Evolutionary conservation across 1,140 invertebrate species (phyloP), one percentile per base, ranked within the genome.

Genomic region (Brachionus plicatilis): DNA sequence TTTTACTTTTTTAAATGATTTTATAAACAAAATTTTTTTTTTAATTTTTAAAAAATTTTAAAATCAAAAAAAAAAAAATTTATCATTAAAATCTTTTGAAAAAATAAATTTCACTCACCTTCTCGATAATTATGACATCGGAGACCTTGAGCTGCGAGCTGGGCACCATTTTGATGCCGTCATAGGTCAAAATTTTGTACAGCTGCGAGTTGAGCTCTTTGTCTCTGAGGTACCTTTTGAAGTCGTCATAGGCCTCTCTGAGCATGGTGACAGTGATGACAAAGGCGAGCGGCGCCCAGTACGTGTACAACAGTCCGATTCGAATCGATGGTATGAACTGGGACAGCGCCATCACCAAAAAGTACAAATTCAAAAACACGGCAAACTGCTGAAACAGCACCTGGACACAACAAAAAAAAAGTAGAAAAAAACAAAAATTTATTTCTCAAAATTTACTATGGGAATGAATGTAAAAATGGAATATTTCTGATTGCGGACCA

Each of bases 401-500:
- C 94, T 94, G 87, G 33, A 37, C 91, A 91, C 86, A 85, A 85
- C 86, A 85, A 88, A 85, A 86, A 83, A 79, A 85, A n/a, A n/a
- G n/a, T 84, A 85, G 20, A 85, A 33, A 79, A 14, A 68, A 72
- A 53, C 65, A 53, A 68, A 66, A 43, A 85, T 37, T 79, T 20
- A 14, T 60, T 17, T 79, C 43, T 47, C 60, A 12, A n/a, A 14
- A 47, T 43, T 68, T 82, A 95, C 94, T 91, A 98, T 88, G 70
- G 97, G 97, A 88, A 99, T 92, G 91, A 99, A 99, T 87, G 96
- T 96, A 85, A 99, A 93, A 86, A 99, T 93, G 90, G 95, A 99
- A 90, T 99, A 99, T 92, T 99, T 99, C 91, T 97, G 97, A 92
- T 99, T 99, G 86, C 95, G 92, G 85, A 99, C 96, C 85, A 96